Evolutionary conservation across 2,113 vertebrate species (phyloP), one percentile per base, ranked within the genome.

Genomic region (Campylomormyrus numenius): DNA sequence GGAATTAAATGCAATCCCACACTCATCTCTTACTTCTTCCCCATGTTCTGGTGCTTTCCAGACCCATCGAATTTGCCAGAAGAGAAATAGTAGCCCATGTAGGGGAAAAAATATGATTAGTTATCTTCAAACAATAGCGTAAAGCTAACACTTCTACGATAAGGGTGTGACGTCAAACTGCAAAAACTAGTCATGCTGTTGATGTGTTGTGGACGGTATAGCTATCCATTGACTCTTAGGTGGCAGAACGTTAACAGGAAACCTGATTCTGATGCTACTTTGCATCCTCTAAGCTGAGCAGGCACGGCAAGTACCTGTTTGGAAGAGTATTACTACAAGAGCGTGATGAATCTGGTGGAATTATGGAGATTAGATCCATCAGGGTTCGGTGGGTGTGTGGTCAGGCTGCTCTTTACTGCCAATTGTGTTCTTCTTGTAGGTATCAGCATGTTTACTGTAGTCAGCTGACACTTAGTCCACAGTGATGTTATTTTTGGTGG

Each of bases 21-120:
- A 89, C 90, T 93, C 86, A 88, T 92, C 45, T 91, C 87, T 9
- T 88, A 87, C 90, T 90, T 89, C 89, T 90, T 21, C 77, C 88
- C 86, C 39, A 88, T 35, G 39, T 88, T 19, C 53, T 62, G 17
- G 5, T 21, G 0, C 48, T 35, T 87, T 53, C 49, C 3, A 17
- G 87, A 66, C 17, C 19, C 3, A 24, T 88, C 1, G 39, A 88
- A 88, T 66, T 46, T 58, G 56, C 87, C 53, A 17, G 35, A 45
- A 88, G 39, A 42, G 45, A 66, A 45, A 66, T 66, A 88, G 56
- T 88, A 46, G 49, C 87, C 52, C 39, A n/a, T 7, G 87, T 45
- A 11, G 24, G 24, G 35, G 56, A 88, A 88, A 46, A 31, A 87
- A 87, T 9, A 53, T 35, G 49, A 87, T 87, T 87, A 56, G 49